Conservation (phyloP, 2,797 vertebrate species). For the Rhincodon typus region DNA sequence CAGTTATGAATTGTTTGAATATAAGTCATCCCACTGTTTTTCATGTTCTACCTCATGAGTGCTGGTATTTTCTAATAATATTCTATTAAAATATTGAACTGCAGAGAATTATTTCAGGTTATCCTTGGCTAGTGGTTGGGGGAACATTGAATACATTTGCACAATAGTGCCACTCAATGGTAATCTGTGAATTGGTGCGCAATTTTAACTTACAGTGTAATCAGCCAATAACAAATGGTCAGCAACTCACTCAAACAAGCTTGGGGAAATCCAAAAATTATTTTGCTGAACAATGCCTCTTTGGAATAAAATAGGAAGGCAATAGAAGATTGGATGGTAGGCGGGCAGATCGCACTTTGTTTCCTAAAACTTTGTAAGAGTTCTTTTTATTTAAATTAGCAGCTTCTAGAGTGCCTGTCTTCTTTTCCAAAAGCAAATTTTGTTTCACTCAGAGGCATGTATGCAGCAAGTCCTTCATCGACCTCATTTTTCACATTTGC, state of each 20-base stretch:
- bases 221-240: not conserved
- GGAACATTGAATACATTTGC: too few relatives aligned
- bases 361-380: not conserved
- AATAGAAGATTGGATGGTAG: not conserved
- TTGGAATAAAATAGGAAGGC: not conserved
- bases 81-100: not conserved
- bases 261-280: not conserved
- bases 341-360: not conserved
- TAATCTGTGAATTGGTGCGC: too few relatives aligned
- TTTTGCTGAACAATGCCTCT: not conserved
- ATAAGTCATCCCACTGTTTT: not conserved
- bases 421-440: not conserved
- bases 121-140: too few relatives aligned
- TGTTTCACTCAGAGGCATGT: not conserved
- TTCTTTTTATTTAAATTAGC: too few relatives aligned
- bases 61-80: not conserved
- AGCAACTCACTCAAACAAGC: too few relatives aligned
- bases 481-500: not conserved
- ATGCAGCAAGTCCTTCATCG: not conserved
- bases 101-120: not conserved
- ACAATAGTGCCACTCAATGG: too few relatives aligned
- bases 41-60: not conserved
- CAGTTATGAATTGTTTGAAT: too few relatives aligned
- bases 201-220: not conserved
- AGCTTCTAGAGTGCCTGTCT: not conserved